These are phyloP conservation scores for Capreolus pygargus DNA, from an alignment of 2,113 vertebrate species.

Conservation along the genomic window DNA sequence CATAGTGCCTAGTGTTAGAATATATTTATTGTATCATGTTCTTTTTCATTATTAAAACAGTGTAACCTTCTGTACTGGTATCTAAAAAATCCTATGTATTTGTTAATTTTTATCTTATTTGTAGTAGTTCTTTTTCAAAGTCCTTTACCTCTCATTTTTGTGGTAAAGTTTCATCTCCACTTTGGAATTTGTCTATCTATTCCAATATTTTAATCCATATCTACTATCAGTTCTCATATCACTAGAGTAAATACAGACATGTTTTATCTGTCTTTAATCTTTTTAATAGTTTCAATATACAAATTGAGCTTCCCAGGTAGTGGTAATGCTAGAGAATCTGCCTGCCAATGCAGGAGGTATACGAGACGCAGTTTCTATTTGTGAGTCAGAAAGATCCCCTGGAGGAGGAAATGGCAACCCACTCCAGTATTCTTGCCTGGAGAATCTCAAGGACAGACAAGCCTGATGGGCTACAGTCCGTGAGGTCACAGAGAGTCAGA, in stretches of 20 bases:
- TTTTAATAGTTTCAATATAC: background rate
- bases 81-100: background rate
- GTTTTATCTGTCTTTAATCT: background rate
- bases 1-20: background rate
- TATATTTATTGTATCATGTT: background rate
- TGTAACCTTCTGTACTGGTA: background rate
- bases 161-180: background rate
- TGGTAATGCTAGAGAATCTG: too few species aligned
- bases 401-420: too few species aligned
- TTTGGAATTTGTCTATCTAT: background rate
- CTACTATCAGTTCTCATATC: background rate
- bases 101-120: background rate
- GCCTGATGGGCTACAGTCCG: too few species aligned
- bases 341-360: too few species aligned
- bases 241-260: background rate
- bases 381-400: too few species aligned
- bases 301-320: background rate
- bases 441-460: too few species aligned
- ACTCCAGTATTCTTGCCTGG: too few species aligned
- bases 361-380: fast-evolving
- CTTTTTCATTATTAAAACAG: background rate
- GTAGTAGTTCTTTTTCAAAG: background rate
- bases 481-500: too few species aligned
- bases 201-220: background rate
- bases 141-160: background rate